Evolutionary conservation across 1,140 invertebrate species (phyloP), one percentile per base, ranked within the genome.

Genomic region (Dendrolimus kikuchii): DNA sequence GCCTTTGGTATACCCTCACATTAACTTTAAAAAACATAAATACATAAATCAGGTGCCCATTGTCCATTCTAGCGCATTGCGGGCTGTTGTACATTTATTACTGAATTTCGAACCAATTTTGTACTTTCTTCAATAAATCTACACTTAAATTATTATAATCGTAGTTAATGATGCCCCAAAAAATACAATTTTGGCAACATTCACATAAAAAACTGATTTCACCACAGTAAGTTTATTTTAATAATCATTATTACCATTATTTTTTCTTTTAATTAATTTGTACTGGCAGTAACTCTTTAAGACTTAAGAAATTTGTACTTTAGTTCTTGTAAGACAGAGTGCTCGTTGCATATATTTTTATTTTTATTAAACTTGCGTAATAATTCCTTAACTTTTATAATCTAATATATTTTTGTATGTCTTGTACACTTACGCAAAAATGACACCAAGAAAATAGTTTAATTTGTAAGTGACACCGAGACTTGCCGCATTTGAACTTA

Each of bases 281-380:
- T 87, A 87, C 84, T 88, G 82, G 75, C 74, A 81, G 68, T 87
- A 81, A 77, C 66, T 64, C 59, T 77, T 77, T 80, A 78, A 86
- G 78, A 86, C 77, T 79, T 83, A 70, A 66, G 67, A 80, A 62
- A 82, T 88, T 88, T 88, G 86, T 88, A 88, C 87, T 88, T 75
- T 88, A 83, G 82, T 84, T 84, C 64, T 71, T 75, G 66, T 67
- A 72, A 55, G 66, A 72, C 62, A 72, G 58, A 78, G 73, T 78
- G 75, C 80, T 79, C 80, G 63, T 79, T 80, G 70, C 67, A 59
- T 68, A 23, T 23, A 23, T 23, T 23, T 23, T 23, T 23, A 23
- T 23, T 23, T 2, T 62, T 68, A 66, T 59, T 56, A 46, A 51
- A 42, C 7, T 42, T n/a, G 44, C 9, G 40, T 49, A 49, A 47